Evolutionary conservation across 2,113 vertebrate genomes (phyloP).

Genomic region (Apodemus speciosus): DNA sequence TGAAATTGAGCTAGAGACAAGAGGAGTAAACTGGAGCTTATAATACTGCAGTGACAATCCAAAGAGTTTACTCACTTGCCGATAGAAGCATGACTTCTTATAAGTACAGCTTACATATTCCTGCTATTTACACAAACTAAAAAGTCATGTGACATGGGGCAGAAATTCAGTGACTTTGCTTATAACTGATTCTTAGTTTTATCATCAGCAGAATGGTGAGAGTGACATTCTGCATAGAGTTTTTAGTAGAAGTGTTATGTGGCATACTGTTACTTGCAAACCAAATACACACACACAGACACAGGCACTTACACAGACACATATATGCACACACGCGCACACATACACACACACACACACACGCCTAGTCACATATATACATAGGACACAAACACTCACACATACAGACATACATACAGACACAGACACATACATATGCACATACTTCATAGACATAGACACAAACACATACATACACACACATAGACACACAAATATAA

Average conservation of each 20-base stretch:
- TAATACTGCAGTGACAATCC: not conserved
- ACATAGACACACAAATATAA: not conserved
- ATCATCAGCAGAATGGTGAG: not conserved
- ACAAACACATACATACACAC: not conserved
- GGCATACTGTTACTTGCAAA: not conserved
- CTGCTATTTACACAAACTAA: not conserved
- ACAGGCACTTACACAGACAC: not conserved
- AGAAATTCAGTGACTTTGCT: not conserved
- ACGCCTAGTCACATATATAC: not conserved
- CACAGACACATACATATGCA: too few species aligned
- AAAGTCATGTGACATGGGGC: not conserved
- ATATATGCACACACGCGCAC: not conserved
- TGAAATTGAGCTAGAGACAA: slow-evolving; percentile 27
- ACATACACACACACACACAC: not conserved
- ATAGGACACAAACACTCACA: not conserved
- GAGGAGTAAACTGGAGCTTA: not conserved
- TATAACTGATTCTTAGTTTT: slow-evolving; percentile 6
- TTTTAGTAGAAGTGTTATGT: not conserved
- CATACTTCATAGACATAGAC: too few species aligned
- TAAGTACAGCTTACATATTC: not conserved
- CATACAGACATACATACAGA: too few species aligned
- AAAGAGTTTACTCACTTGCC: not conserved
- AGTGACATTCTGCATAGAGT: not conserved
- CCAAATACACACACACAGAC: not conserved
- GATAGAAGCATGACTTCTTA: not conserved